Percentiles rank a stretch among this genome's conserved stretches.
phyloP scores from a whole-genome alignment of 2,113 vertebrate species.

The Dissostichus mawsoni region DNA sequence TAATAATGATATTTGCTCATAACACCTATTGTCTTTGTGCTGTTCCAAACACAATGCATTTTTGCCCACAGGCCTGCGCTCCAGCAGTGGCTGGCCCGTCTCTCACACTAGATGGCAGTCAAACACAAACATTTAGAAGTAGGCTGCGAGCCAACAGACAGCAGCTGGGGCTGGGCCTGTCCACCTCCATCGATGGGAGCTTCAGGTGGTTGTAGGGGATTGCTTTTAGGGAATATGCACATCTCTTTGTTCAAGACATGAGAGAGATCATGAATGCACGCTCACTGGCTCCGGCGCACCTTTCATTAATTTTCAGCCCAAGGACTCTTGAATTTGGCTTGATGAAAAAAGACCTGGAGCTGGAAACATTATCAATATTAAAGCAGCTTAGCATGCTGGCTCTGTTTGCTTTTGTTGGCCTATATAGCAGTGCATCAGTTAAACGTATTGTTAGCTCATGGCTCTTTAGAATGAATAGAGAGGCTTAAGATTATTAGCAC shows the following conservation, averaged over 20 bases:
- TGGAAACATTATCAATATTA: slow-evolving; percentile 62
- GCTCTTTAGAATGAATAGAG: slow-evolving; percentile 22
- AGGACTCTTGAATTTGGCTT: slow-evolving; percentile 28
- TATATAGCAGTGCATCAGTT: slow-evolving; percentile 28
- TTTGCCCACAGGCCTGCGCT: background rate
- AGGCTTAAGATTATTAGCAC: background rate
- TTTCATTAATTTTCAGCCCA: slow-evolving; percentile 32
- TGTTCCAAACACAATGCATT: background rate
- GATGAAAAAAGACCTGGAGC: slow-evolving; percentile 49
- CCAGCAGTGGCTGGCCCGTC: background rate
- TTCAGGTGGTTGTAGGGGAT: slow-evolving; percentile 3
- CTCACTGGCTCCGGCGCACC: slow-evolving; percentile 29
- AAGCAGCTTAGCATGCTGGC: slow-evolving; percentile 3
- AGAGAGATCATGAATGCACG: slow-evolving; percentile 36
- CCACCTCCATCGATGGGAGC: background rate
- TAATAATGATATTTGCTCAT: background rate
- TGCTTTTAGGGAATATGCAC: slow-evolving; percentile 13
- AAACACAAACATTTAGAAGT: slow-evolving; percentile 48
- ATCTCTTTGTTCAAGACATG: slow-evolving; percentile 29
- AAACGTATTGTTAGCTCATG: slow-evolving; percentile 11
- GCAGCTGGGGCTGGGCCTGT: background rate
- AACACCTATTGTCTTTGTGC: background rate
- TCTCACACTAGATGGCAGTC: slow-evolving; percentile 74
- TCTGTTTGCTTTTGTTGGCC: slow-evolving; percentile 40
- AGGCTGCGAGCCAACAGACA: background rate